Evolutionary conservation across 2,888 invertebrate genomes (phyloP).

Genomic region (Deilephila elpenor): DNA sequence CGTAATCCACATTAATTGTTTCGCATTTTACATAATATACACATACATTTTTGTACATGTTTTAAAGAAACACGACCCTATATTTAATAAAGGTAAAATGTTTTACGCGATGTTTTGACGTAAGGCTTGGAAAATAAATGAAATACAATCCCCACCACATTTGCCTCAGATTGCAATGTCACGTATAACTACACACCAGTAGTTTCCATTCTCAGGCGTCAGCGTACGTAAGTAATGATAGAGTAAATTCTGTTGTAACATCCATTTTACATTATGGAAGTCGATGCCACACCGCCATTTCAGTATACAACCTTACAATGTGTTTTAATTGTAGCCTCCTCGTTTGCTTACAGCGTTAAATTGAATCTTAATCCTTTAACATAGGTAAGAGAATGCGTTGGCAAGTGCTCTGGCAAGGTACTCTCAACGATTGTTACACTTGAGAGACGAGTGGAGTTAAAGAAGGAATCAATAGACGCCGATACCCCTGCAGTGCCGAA

Average conservation of each 20-base stretch:
- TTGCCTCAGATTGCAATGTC: slow-evolving; percentile 21
- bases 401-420: slow-evolving; percentile 62
- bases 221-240: slow-evolving; percentile 24
- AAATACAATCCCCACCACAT: not conserved
- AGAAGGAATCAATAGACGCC: slow-evolving; percentile 47
- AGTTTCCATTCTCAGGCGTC: slow-evolving; percentile 11
- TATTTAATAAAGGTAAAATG: no score
- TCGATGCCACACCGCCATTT: slow-evolving; percentile 7
- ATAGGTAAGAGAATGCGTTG: slow-evolving; percentile 72
- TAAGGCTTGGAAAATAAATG: not conserved
- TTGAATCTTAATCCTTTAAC: not conserved
- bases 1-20: no score
- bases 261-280: slow-evolving; percentile 20
- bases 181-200: not conserved
- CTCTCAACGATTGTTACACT: slow-evolving; percentile 54
- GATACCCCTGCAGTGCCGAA: slow-evolving; percentile 43
- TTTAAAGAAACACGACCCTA: not conserved
- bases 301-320: slow-evolving; percentile 21
- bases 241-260: slow-evolving; percentile 18
- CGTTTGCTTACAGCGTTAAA: not conserved
- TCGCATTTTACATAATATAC: no score
- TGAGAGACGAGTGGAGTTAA: slow-evolving; percentile 52
- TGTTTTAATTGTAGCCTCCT: slow-evolving; percentile 15
- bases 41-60: not conserved
- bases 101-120: not conserved